A percentile compares a stretch with the other conserved stretches of the same genome.
phyloP scores from a whole-genome alignment of 2,888 invertebrate species.

The Zaprionus bogoriensis region DNA sequence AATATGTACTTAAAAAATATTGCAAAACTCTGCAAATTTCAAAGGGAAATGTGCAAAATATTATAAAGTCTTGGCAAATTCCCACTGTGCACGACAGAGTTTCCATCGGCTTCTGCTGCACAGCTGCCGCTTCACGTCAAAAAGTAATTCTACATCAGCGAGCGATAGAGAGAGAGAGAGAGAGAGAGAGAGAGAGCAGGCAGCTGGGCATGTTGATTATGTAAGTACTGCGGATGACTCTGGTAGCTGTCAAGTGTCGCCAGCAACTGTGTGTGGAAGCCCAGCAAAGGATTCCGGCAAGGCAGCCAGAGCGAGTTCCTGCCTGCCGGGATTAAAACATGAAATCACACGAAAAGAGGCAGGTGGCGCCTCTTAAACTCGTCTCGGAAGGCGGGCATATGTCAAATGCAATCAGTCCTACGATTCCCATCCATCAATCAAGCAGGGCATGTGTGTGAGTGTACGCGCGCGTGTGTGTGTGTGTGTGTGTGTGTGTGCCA shows the following conservation, averaged over 20 bases:
- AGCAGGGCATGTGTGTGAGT: conserved; percentile 27
- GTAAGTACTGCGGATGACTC: conserved; percentile 65
- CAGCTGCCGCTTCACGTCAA: conserved; percentile 20
- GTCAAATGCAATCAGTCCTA: conserved; percentile 53
- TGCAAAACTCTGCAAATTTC: no score
- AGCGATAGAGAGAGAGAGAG: no score
- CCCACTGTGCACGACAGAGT: conserved; percentile 13
- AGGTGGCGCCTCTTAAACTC: conserved; percentile 16
- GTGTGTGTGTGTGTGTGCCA: conserved; percentile 45
- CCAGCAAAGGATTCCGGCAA: not conserved
- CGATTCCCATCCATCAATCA: conserved; percentile 71
- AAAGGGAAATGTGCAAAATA: no score
- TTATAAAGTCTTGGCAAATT: not conserved
- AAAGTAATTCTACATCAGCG: conserved; percentile 62
- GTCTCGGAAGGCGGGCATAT: conserved; percentile 22
- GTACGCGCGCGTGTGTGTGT: conserved; percentile 8
- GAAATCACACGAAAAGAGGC: conserved; percentile 40
- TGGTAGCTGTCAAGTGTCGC: conserved; percentile 63
- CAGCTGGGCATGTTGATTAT: conserved; percentile 56
- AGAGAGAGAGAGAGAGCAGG: conserved; percentile 16
- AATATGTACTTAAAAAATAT: no score
- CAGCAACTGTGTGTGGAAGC: conserved; percentile 36
- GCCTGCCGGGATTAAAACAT: conserved; percentile 40
- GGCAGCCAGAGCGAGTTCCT: conserved; percentile 11
- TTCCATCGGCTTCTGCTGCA: not conserved